Base-by-base conservation (phyloP, 2,888 invertebrate species). In the Eulithis prunata region DNA sequence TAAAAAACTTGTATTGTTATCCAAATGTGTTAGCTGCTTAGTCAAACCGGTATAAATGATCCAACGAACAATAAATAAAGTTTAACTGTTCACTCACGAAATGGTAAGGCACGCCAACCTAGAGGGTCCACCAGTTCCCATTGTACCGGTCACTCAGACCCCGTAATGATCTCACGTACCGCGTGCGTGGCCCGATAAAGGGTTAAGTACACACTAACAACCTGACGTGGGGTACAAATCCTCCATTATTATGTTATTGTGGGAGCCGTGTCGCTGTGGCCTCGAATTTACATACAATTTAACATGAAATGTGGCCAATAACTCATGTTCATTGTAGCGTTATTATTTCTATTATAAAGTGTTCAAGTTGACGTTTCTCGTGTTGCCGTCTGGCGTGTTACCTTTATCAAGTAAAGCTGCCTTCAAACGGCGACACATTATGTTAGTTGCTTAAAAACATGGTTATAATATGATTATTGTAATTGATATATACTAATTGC, bases 181-280 rank as follows among this genome's bases (percentile, higher is more conserved):
- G 87, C 86, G 90, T 91, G 91, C 92, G 91, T 91, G 91, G 86
- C 84, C 85, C 87, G 92, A 92, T 93, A 91, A 92, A 92, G 92
- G 92, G 92, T 92, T 93, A 92, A 93, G 90, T 91, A 91, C 89
- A 90, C 85, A 90, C 90, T 91, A 91, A 92, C 91, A 90, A 90
- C 90, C 87, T 89, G 89, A 91, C 92, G 91, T 92, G 92, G 92
- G 86, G 91, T 89, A 92, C 92, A 91, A 92, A 91, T 91, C 91
- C 87, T 86, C 90, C 88, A 91, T 92, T 93, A 92, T 92, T 91
- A 91, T 92, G 92, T 92, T 92, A 91, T 92, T 92, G 92, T 91
- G 89, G 91, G 88, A 90, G 89, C 91, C 89, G 81, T 88, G 90
- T 88, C 89, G 88, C 78, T 82, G 86, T 82, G 88, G 86, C 84